A percentile compares a stretch with the other conserved stretches of the same genome.
Evolutionary conservation across 2,113 vertebrate genomes (phyloP).

Genomic region (Pterocles gutturalis): DNA sequence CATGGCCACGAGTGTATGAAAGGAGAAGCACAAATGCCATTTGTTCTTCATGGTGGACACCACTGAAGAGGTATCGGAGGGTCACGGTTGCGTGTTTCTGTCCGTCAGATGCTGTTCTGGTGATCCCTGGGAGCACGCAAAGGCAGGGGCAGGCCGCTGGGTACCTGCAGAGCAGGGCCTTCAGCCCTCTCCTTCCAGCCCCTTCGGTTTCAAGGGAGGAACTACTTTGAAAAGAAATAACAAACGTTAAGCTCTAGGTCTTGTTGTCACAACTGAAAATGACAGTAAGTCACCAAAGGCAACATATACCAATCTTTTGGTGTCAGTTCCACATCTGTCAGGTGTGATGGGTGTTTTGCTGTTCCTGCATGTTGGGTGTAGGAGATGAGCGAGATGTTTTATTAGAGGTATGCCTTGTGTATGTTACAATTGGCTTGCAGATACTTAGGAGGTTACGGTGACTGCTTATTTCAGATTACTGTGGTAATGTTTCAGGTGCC

Average conservation of each 20-base stretch:
- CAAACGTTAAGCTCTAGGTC: neutral
- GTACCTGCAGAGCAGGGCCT: neutral
- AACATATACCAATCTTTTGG: neutral
- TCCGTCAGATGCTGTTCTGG: neutral
- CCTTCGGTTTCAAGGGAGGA: neutral
- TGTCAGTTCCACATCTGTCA: neutral
- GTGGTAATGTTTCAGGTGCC: neutral
- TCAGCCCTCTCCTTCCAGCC: neutral
- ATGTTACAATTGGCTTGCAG: neutral
- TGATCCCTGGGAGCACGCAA: neutral
- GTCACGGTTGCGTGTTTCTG: rapidly evolving
- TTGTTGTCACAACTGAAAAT: neutral
- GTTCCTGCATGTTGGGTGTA: neutral
- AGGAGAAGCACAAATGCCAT: neutral
- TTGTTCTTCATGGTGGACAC: neutral
- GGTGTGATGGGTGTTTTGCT: neutral
- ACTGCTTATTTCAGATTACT: neutral
- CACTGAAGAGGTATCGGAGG: neutral
- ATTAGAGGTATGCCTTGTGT: neutral
- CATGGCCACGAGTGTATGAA: rapidly evolving
- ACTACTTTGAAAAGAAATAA: neutral
- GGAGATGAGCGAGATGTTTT: neutral
- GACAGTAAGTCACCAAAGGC: neutral
- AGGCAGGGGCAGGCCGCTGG: rapidly evolving
- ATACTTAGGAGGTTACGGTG: neutral